A percentile compares a stretch with the other conserved stretches of the same genome.
These are phyloP conservation scores for Lepidothrix coronata DNA, from an alignment of 2,113 vertebrate species.

Conservation along the genomic window DNA sequence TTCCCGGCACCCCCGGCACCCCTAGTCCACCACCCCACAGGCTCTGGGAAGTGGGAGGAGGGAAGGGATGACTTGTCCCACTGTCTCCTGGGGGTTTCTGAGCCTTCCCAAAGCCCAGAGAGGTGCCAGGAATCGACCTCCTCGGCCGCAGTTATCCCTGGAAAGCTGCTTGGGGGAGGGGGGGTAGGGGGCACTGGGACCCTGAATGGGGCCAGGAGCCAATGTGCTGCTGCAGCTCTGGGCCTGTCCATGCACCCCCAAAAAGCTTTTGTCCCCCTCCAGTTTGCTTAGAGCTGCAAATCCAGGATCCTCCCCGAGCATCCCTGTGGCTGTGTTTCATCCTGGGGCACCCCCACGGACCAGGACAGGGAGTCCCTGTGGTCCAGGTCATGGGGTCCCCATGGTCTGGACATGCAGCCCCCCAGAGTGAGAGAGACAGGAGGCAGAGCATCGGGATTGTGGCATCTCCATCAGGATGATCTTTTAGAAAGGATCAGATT, in stretches of 20 bases:
- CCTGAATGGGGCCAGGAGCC: rapidly evolving
- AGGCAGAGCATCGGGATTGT: rapidly evolving
- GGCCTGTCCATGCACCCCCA: background rate
- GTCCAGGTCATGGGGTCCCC: rapidly evolving
- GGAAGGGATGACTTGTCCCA: background rate
- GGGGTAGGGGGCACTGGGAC: background rate
- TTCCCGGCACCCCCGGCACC: background rate
- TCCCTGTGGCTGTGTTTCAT: background rate
- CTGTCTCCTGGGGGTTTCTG: rapidly evolving
- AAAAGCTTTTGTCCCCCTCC: rapidly evolving
- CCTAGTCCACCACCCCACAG: background rate
- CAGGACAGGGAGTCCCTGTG: rapidly evolving
- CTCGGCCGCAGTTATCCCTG: rapidly evolving
- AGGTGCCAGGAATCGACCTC: background rate
- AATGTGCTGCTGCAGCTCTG: background rate
- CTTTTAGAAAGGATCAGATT: background rate
- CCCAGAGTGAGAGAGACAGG: rapidly evolving
- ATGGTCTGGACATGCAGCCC: rapidly evolving
- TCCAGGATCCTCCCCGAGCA: background rate
- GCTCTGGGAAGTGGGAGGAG: rapidly evolving
- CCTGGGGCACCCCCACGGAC: rapidly evolving
- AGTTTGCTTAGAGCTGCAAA: background rate
- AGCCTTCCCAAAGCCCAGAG: background rate
- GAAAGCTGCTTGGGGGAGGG: background rate
- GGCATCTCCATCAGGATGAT: background rate